Conservation (phyloP, 2,797 vertebrate species). For the Anas flavirostris region DNA sequence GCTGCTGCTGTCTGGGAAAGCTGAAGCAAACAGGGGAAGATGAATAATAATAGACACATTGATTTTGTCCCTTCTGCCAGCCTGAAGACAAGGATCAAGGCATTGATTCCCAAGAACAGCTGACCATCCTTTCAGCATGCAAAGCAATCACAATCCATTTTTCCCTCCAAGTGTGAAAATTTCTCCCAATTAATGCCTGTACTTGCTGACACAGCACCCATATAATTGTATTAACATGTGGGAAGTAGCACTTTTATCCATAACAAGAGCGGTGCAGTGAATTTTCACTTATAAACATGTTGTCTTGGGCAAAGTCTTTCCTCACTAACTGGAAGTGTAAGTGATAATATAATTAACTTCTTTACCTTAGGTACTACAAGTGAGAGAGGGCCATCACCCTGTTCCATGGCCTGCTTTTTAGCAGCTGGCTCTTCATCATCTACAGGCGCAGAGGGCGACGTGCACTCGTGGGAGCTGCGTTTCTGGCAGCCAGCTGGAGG, state of each 20-base stretch:
- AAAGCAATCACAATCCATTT: background rate
- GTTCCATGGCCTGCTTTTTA: conserved; percentile 70
- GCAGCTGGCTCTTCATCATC: conserved; percentile 57
- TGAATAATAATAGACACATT: background rate
- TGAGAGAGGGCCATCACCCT: conserved; percentile 68
- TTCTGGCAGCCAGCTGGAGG: conserved; percentile 53
- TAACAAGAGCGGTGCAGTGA: background rate
- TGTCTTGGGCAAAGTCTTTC: background rate
- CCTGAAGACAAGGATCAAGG: background rate
- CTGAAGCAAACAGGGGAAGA: background rate
- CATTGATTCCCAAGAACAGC: background rate
- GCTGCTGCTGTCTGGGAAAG: background rate
- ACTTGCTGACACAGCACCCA: background rate
- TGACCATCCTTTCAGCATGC: background rate
- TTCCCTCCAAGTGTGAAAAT: background rate
- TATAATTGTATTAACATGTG: background rate
- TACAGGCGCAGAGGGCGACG: background rate
- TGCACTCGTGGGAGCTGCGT: conserved; percentile 35
- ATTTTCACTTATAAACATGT: background rate
- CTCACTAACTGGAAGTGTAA: background rate
- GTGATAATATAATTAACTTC: background rate
- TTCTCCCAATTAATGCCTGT: background rate
- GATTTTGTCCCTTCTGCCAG: conserved; percentile 1
- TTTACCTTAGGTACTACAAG: conserved; percentile 79
- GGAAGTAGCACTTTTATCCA: background rate